phyloP scores from a whole-genome alignment of 2,888 invertebrate species.

The Drosophila atripex region DNA sequence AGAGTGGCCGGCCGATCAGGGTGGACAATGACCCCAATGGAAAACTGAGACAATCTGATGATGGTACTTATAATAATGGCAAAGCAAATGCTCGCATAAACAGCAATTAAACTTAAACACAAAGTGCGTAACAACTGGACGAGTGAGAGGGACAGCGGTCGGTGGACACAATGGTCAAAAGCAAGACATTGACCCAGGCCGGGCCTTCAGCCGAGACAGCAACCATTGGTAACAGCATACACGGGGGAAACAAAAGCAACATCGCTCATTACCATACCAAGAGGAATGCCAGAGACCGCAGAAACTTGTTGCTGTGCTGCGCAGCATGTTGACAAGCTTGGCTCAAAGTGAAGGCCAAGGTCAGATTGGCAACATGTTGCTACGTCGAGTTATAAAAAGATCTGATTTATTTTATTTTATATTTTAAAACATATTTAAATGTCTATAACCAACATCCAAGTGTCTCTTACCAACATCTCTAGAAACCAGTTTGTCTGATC shows the following conservation, averaged over 20 bases:
- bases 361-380: conserved; percentile 71
- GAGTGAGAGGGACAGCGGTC: neutral
- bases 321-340: conserved; percentile 35
- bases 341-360: conserved; percentile 60
- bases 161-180: conserved; percentile 32
- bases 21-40: conserved; percentile 67
- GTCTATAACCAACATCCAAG: neutral
- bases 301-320: conserved; percentile 17
- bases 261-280: conserved; percentile 61
- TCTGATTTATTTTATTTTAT: neutral
- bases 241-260: conserved; percentile 2
- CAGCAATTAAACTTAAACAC: conserved; percentile 72
- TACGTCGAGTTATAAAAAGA: conserved; percentile 20
- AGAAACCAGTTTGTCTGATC: conserved; percentile 25
- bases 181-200: conserved; percentile 67
- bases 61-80: conserved; percentile 65
- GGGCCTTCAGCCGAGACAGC: conserved; percentile 34
- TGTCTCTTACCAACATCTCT: neutral
- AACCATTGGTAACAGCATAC: conserved; percentile 8
- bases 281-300: conserved; percentile 20
- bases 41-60: conserved; percentile 55
- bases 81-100: conserved; percentile 59
- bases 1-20: conserved; percentile 10
- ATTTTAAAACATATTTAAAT: neutral
- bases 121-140: conserved; percentile 61